These are phyloP conservation scores for Bolinopsis microptera DNA, from an alignment of 37 sponge, comb jelly and placozoan genomes.

Conservation along the genomic window DNA sequence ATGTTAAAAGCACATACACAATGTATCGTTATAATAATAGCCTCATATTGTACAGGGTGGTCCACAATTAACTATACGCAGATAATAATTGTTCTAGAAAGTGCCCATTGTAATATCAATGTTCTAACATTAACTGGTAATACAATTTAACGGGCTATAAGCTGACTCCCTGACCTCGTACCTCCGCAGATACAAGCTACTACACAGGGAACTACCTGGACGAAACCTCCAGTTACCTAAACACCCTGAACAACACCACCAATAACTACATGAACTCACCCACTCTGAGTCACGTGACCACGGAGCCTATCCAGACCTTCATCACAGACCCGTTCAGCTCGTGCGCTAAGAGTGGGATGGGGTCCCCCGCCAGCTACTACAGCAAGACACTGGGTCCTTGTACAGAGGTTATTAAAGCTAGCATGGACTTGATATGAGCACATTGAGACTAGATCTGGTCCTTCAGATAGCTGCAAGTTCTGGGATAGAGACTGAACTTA, in stretches of 20 bases:
- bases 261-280: not conserved
- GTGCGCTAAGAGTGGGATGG: not conserved
- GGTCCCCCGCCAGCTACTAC: not conserved
- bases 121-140: no score
- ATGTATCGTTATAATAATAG: no score
- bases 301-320: not conserved
- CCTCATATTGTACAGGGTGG: no score
- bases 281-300: not conserved
- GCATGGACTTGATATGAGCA: conserved; percentile 51
- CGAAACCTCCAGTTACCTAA: conserved; percentile 28
- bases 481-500: no score
- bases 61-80: no score
- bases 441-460: no score
- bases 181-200: not conserved
- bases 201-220: conserved; percentile 8
- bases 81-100: no score
- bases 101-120: no score
- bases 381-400: conserved; percentile 12
- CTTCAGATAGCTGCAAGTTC: no score
- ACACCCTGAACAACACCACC: conserved; percentile 18
- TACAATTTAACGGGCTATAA: no score
- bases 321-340: conserved; percentile 4
- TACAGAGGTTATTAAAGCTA: conserved; percentile 4
- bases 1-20: no score
- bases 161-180: not conserved